A percentile compares a stretch with the other conserved stretches of the same genome.
Conservation (phyloP, 92 coral and sea anemone species). For the Palythoa grandiflora region DNA sequence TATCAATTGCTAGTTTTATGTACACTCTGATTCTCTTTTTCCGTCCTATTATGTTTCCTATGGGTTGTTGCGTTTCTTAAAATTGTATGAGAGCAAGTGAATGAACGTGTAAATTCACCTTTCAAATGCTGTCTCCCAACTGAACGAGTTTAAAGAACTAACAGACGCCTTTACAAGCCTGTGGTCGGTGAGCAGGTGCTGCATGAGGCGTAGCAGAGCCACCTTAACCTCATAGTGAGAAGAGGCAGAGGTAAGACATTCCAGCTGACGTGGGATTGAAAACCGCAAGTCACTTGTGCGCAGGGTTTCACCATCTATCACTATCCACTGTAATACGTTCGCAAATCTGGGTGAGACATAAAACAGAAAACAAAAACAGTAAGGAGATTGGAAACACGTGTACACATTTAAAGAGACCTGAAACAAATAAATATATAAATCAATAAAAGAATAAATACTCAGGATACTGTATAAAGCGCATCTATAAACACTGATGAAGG, state of each 20-base stretch:
- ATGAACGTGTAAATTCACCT: conserved; percentile 57
- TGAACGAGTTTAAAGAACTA: conserved; percentile 69
- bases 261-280: conserved; percentile 69
- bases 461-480: no score
- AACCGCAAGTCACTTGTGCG: conserved; percentile 62
- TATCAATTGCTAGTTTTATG: no score
- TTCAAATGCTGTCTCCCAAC: conserved; percentile 89
- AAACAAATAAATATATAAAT: no score
- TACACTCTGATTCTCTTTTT: neutral
- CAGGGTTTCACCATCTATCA: conserved; percentile 74
- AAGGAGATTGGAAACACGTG: neutral
- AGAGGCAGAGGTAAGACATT: conserved; percentile 71
- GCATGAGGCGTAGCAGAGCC: conserved; percentile 70
- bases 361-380: neutral
- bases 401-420: neutral
- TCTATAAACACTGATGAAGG: no score
- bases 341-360: conserved; percentile 58
- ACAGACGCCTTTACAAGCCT: conserved; percentile 55
- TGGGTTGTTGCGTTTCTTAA: neutral
- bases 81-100: neutral
- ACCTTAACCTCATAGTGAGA: conserved; percentile 84
- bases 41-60: neutral
- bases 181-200: conserved; percentile 78
- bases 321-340: conserved; percentile 76
- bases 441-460: no score